Evolutionary conservation across 2,888 invertebrate species (phyloP), one percentile per base, ranked within the genome.

Genomic region (Chromoteleia sp.): DNA sequence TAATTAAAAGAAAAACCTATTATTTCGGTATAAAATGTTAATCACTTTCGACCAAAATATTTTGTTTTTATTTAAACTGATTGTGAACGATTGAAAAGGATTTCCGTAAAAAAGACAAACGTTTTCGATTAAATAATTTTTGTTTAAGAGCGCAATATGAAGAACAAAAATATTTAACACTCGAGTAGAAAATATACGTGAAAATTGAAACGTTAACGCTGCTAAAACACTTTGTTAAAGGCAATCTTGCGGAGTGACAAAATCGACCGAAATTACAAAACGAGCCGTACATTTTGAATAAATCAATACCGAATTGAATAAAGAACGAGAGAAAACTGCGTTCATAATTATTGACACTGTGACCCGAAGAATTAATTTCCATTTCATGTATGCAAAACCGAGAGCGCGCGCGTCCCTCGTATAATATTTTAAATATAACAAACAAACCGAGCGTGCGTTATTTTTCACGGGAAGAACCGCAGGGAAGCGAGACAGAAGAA

Each of bases 291-390:
- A 29, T 50, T 67, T 67, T 19, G 33, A 75, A 75, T 50, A 21
- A 45, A 68, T 54, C 52, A 54, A 54, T 45, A 25, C 33, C 15
- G 30, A 17, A 61, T 77, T 63, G 70, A 70, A 77, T 77, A 77
- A 77, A 77, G 56, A 76, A 56, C 70, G 63, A 56, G 63, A 50
- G 56, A 71, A 71, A 71, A 63, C 15, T 52, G 59, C 56, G 70
- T 36, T 39, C n/a, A 52, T 65, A 70, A 77, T 70, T 45, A 63
- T 78, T 71, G 71, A 78, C 78, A 78, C 56, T 63, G 50, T 65
- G 78, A 78, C 78, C 78, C 30, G 63, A 45, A 58, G 58, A 58
- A 58, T 65, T 14, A 29, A 78, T 78, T 78, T 65, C 48, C 45
- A 71, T 78, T 78, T 65, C 58, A 73, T 73, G 59, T 45, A 61